phyloP scores from a whole-genome alignment of 1,140 invertebrate species.

The Papilio dardanus region DNA sequence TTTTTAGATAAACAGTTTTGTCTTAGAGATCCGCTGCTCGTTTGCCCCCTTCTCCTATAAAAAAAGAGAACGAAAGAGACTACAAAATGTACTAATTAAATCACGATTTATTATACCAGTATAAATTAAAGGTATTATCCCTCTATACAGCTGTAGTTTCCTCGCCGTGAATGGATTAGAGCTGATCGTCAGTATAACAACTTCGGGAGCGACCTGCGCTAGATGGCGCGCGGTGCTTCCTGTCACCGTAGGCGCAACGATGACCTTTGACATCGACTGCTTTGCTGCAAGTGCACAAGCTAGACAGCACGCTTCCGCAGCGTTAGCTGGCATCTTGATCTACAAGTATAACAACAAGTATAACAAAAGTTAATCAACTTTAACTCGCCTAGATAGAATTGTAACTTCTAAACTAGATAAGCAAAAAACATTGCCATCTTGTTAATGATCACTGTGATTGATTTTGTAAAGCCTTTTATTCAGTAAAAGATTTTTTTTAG shows the following conservation, averaged over 20 bases:
- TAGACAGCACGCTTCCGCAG: slow-evolving; percentile 44
- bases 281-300: slow-evolving; percentile 42
- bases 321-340: slow-evolving; percentile 48
- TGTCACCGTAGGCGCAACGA: slow-evolving; percentile 45
- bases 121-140: slow-evolving; percentile 49
- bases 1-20: too few relatives aligned
- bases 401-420: too few relatives aligned
- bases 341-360: slow-evolving; percentile 20
- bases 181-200: slow-evolving; percentile 44
- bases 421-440: too few relatives aligned
- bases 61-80: too few relatives aligned
- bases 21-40: too few relatives aligned
- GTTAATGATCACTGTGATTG: too few relatives aligned
- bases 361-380: background rate
- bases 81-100: too few relatives aligned
- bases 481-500: too few relatives aligned
- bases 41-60: too few relatives aligned
- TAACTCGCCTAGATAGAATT: too few relatives aligned
- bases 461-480: too few relatives aligned
- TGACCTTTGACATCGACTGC: slow-evolving; percentile 39
- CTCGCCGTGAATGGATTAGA: slow-evolving; percentile 38
- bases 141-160: slow-evolving; percentile 44
- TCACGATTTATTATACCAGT: slow-evolving; percentile 35
- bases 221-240: slow-evolving; percentile 45
- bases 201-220: slow-evolving; percentile 36